A percentile compares a stretch with the other conserved stretches of the same genome.
Conservation (phyloP, 2,888 invertebrate genomes). For the Ectobius pallidus region DNA sequence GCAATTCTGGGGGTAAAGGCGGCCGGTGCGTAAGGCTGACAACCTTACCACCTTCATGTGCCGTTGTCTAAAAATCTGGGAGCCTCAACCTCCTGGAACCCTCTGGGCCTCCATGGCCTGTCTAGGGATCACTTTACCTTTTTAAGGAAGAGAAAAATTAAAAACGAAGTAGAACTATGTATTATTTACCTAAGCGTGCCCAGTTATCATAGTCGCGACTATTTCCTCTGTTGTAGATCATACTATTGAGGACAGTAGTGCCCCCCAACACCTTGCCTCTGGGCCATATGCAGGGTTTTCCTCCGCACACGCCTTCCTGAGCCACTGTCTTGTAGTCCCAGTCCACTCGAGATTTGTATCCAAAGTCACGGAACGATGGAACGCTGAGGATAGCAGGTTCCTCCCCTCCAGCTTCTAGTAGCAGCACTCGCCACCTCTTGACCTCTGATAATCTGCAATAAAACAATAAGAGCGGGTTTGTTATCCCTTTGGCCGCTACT, state of each 20-base stretch:
- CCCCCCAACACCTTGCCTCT: constrained; percentile 74
- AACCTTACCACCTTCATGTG: too few species aligned
- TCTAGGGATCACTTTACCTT: too few species aligned
- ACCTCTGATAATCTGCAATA: constrained; percentile 71
- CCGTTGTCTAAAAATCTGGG: too few species aligned
- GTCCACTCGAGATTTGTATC: constrained; percentile 68
- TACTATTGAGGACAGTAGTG: constrained; percentile 68
- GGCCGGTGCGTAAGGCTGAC: too few species aligned
- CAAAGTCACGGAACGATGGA: constrained; percentile 66
- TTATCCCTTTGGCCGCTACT: too few species aligned
- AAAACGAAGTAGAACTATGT: too few species aligned
- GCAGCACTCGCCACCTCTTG: constrained; percentile 72
- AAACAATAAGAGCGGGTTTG: too few species aligned
- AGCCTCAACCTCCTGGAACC: too few species aligned
- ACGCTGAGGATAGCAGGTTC: constrained; percentile 70
- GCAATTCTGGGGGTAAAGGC: too few species aligned
- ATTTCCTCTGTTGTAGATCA: constrained; percentile 67
- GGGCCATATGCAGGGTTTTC: constrained; percentile 66
- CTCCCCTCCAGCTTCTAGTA: constrained; percentile 68
- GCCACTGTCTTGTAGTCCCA: constrained; percentile 74
- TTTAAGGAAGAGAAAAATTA: too few species aligned
- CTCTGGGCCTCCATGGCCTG: too few species aligned
- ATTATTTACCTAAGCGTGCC: constrained; percentile 61
- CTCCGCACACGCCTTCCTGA: constrained; percentile 64
- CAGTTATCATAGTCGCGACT: constrained; percentile 68